Evolutionary conservation across 1,140 invertebrate species (phyloP), one percentile per base, ranked within the genome.

Genomic region (Adoxophyes honmai): DNA sequence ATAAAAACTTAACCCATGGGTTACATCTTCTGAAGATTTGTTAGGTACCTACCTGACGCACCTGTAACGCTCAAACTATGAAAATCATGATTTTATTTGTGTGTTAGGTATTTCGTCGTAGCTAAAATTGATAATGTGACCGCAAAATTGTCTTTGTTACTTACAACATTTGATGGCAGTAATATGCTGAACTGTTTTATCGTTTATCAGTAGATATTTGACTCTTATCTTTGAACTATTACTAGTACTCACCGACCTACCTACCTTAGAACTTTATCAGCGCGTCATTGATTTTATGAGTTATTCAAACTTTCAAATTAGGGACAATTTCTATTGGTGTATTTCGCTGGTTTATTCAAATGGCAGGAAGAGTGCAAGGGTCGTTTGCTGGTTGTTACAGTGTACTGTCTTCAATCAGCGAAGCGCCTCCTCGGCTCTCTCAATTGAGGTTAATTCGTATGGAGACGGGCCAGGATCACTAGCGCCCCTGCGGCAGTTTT

Each of bases 361-460:
- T 68, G 53, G 62, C 65, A 76, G 68, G 60, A 79, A 71, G 60
- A 70, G 66, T 63, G 63, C 52, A 55, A 65, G 62, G 60, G 59
- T 57, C 61, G 68, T 75, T 81, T 64, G 74, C 74, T 69, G 58
- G 59, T 66, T 68, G 74, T 67, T 72, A 74, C 57, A 76, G 66
- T 73, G 71, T 69, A 71, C 59, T 68, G 73, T 78, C 67, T 84
- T 86, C 81, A 88, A 88, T 86, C 80, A 84, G 73, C 75, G 74
- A 79, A 84, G 86, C 81, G 81, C 85, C 81, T 86, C 61, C 75
- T 78, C 75, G 66, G 62, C 68, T 70, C 71, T 64, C 68, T 88
- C 86, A 88, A 88, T 88, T 88, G 86, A 86, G 86, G 83, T 88
- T 86, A 88, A 88, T 86, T 88, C 68, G 62, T 82, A 77, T 66